phyloP scores from a whole-genome alignment of 2,113 vertebrate species.

The Heterochromis multidens region DNA sequence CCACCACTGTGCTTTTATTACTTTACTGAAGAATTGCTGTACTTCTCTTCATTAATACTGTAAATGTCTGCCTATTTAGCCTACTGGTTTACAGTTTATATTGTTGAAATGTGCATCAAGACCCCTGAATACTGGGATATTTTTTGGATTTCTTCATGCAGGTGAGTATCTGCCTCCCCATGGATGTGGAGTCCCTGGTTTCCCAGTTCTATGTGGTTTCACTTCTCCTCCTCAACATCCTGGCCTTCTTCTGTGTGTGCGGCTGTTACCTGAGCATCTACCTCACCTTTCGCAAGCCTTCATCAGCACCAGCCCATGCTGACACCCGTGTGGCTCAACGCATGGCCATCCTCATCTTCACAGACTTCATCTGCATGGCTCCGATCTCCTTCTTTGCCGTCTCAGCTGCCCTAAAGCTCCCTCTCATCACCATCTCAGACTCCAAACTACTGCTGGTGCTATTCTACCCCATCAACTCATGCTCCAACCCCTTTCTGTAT shows the following conservation, averaged over 20 bases:
- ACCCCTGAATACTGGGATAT: not conserved
- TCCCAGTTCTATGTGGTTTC: constrained; percentile 87
- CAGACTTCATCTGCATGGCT: constrained; percentile 95
- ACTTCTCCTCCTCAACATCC: constrained; percentile 87
- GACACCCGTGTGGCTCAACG: constrained; percentile 91
- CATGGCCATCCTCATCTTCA: constrained; percentile 96
- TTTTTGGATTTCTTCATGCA: not conserved
- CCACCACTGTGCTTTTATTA: not conserved
- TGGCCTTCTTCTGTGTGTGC: constrained; percentile 88
- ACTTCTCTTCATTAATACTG: not conserved
- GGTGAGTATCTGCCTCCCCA: constrained; percentile 93
- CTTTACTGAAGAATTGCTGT: not conserved
- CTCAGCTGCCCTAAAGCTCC: constrained; percentile 89
- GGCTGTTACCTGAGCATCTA: constrained; percentile 92
- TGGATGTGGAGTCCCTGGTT: constrained; percentile 85
- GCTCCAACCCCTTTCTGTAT: constrained; percentile 94
- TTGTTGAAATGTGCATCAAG: not conserved
- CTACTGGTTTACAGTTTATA: not conserved
- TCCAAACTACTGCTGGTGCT: constrained; percentile 94
- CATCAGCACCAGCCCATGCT: constrained; percentile 80
- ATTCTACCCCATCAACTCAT: constrained; percentile 98
- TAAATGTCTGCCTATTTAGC: not conserved
- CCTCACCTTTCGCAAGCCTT: constrained; percentile 86
- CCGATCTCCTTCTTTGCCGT: constrained; percentile 98
- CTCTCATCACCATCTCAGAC: constrained; percentile 91